phyloP scores from a whole-genome alignment of 2,888 invertebrate species.

The Drosophila recens region DNA sequence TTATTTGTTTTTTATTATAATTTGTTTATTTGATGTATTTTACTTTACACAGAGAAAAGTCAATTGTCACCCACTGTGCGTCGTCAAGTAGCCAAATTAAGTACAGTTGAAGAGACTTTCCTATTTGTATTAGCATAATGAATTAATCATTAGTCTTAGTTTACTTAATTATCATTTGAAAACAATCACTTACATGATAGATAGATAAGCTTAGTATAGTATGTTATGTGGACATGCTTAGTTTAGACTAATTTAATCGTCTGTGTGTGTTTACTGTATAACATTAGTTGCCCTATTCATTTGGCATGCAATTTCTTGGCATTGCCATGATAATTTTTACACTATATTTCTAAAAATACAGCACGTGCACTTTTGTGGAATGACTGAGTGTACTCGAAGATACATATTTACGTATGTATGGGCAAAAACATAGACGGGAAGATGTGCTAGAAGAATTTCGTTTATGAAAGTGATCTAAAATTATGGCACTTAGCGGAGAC shows the following conservation, averaged over 20 bases:
- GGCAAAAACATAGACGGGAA: background rate
- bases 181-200: slow-evolving; percentile 14
- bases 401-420: background rate
- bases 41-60: background rate
- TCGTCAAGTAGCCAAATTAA: background rate
- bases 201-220: background rate
- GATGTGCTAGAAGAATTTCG: background rate
- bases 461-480: background rate
- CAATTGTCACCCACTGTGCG: background rate
- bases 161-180: slow-evolving; percentile 1
- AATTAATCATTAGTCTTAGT: slow-evolving; percentile 17
- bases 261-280: slow-evolving; percentile 10
- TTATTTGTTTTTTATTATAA: no score
- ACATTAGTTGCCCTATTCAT: background rate
- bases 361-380: slow-evolving; percentile 11
- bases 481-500: background rate
- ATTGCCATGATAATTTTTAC: slow-evolving; percentile 2
- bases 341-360: slow-evolving; percentile 10
- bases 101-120: background rate
- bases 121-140: slow-evolving; percentile 14
- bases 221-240: background rate
- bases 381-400: background rate
- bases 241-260: slow-evolving; percentile 3
- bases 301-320: slow-evolving; percentile 19
- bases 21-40: background rate